A percentile compares a stretch with the other conserved stretches of the same genome.
phyloP scores from a whole-genome alignment of 2,888 invertebrate species.

The Orthonevra nobilis region DNA sequence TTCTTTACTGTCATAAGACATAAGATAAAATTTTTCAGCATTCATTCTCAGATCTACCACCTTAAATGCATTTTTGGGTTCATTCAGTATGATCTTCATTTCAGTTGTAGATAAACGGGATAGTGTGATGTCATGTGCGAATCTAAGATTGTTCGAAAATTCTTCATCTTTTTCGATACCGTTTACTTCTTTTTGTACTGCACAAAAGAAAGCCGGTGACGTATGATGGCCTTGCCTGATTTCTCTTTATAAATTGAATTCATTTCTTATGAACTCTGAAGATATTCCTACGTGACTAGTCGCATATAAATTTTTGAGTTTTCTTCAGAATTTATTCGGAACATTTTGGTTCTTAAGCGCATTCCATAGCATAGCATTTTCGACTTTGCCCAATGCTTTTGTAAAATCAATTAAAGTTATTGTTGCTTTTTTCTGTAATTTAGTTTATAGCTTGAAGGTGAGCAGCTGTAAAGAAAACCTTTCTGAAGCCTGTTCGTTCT shows the following conservation, averaged over 20 bases:
- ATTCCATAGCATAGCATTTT: conserved; percentile 1
- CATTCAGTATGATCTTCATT: too few relatives aligned
- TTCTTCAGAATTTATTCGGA: not conserved
- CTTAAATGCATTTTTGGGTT: too few relatives aligned
- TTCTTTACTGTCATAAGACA: too few relatives aligned
- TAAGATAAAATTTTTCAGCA: too few relatives aligned
- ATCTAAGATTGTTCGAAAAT: too few relatives aligned
- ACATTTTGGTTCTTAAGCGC: not conserved
- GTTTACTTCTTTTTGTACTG: conserved; percentile 6
- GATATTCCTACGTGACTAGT: not conserved
- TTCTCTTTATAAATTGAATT: not conserved
- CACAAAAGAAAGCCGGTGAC: conserved; percentile 11
- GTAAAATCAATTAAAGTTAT: not conserved
- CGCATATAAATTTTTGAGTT: not conserved
- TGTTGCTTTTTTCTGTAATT: not conserved
- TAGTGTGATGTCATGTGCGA: too few relatives aligned
- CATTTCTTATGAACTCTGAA: not conserved
- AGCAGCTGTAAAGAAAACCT: not conserved
- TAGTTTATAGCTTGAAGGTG: not conserved
- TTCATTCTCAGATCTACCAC: too few relatives aligned
- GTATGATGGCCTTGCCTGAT: conserved; percentile 8
- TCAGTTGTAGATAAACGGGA: too few relatives aligned
- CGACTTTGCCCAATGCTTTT: conserved; percentile 13
- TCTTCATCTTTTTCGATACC: too few relatives aligned
- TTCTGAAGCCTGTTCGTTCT: not conserved